Conservation (phyloP, 2,888 invertebrate species). For the Tenodera sinensis region DNA sequence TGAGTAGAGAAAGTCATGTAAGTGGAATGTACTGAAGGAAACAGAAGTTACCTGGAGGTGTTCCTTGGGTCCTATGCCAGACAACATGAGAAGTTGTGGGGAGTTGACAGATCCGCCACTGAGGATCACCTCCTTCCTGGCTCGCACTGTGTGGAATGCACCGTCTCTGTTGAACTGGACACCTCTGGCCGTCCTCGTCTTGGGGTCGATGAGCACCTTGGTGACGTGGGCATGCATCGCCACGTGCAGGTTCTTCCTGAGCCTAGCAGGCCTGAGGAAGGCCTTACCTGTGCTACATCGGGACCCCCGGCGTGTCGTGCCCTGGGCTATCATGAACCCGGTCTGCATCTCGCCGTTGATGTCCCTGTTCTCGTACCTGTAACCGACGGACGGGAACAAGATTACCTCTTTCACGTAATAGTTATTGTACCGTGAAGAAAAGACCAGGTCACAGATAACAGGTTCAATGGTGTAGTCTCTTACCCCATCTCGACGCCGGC, state of each 20-base stretch:
- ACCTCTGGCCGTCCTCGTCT: slow-evolving; percentile 73
- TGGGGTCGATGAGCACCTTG: slow-evolving; percentile 58
- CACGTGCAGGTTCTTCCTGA: slow-evolving; percentile 78
- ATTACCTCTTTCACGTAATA: no score
- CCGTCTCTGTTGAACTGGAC: slow-evolving; percentile 76
- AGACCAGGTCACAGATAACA: no score
- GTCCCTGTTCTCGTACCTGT: slow-evolving; percentile 69
- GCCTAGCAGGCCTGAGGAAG: slow-evolving; percentile 73
- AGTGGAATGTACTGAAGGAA: no score
- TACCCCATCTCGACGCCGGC: slow-evolving; percentile 82
- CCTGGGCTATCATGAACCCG: slow-evolving; percentile 84
- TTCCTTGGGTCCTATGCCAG: slow-evolving; percentile 77
- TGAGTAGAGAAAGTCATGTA: no score
- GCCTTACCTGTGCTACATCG: slow-evolving; percentile 88
- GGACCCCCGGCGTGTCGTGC: slow-evolving; percentile 57
- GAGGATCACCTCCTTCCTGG: slow-evolving; percentile 82
- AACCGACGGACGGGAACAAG: background rate
- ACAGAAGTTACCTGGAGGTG: slow-evolving; percentile 39
- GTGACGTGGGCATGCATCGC: slow-evolving; percentile 79
- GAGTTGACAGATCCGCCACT: slow-evolving; percentile 91
- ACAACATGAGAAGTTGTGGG: slow-evolving; percentile 89
- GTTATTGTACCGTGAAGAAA: no score
- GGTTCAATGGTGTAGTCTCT: no score
- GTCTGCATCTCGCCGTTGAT: slow-evolving; percentile 79
- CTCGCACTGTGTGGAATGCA: slow-evolving; percentile 67